Evolutionary conservation across 2,113 vertebrate species (phyloP).

Genomic region (Vidua chalybeata): DNA sequence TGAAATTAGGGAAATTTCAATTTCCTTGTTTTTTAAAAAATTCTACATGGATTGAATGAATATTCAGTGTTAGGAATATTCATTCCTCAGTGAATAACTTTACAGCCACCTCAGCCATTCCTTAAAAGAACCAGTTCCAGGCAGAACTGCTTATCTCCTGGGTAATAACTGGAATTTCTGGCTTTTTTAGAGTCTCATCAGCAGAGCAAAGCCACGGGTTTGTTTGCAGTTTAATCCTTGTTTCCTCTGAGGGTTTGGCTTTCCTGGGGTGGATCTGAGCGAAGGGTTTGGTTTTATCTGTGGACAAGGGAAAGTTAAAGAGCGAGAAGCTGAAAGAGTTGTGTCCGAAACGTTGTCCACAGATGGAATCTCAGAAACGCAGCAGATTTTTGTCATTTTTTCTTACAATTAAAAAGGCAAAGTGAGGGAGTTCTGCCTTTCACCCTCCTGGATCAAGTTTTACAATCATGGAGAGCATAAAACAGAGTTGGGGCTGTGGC

Average conservation of each 20-base stretch:
- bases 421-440: not conserved
- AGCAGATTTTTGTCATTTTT: accelerated
- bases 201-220: not conserved
- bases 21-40: not conserved
- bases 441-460: not conserved
- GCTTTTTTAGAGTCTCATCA: not conserved
- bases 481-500: not conserved
- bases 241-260: not conserved
- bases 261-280: not conserved
- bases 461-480: not conserved
- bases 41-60: not conserved
- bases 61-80: not conserved
- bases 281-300: not conserved
- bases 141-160: not conserved
- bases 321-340: not conserved
- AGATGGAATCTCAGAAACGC: not conserved
- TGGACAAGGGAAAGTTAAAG: not conserved
- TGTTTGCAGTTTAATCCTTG: not conserved
- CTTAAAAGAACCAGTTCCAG: not conserved
- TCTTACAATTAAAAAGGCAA: not conserved
- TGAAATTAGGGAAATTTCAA: not conserved
- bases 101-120: not conserved
- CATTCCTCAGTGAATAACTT: not conserved
- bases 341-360: not conserved
- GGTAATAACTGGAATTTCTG: not conserved